Percentiles rank a stretch among this genome's conserved stretches.
Evolutionary conservation across 2,888 invertebrate species (phyloP).

Genomic region (Gandaritis pyraliata): DNA sequence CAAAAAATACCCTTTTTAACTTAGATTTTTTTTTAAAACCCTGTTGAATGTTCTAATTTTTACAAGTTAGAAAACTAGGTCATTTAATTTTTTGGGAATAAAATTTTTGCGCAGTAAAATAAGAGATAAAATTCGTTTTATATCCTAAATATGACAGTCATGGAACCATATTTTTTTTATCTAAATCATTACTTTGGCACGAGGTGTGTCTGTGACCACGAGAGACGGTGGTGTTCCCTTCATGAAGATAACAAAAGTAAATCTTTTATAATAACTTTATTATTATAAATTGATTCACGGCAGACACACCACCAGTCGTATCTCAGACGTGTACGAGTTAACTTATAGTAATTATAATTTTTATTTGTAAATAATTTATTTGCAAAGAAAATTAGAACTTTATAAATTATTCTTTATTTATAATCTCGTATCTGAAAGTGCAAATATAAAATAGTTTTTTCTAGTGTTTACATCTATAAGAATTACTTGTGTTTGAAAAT

Average conservation of each 20-base stretch:
- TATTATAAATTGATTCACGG: slow-evolving; percentile 24
- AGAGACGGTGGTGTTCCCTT: slow-evolving; percentile 51
- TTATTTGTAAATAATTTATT: slow-evolving; percentile 1
- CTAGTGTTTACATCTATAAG: slow-evolving; percentile 5
- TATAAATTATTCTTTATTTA: slow-evolving; percentile 11
- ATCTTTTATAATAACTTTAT: slow-evolving; percentile 17
- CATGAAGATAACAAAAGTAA: slow-evolving; percentile 27
- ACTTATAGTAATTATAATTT: slow-evolving; percentile 9
- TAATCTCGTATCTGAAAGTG: slow-evolving; percentile 6
- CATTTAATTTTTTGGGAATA: too few relatives aligned
- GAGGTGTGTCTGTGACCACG: slow-evolving; percentile 24
- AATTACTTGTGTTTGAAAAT: slow-evolving; percentile 33
- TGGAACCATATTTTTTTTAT: slow-evolving; percentile 46
- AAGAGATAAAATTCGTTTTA: background rate
- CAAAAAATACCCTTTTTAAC: too few relatives aligned
- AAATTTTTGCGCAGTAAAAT: too few relatives aligned
- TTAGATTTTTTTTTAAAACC: too few relatives aligned
- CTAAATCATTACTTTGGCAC: slow-evolving; percentile 58
- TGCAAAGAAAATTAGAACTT: too few relatives aligned
- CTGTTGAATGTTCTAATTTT: too few relatives aligned
- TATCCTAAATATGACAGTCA: background rate
- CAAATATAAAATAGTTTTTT: background rate
- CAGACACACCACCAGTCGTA: slow-evolving; percentile 27
- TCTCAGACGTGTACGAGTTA: slow-evolving; percentile 11
- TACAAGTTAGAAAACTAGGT: too few relatives aligned